Conservation (phyloP, 2,797 vertebrate genomes). For the Scyliorhinus canicula region DNA sequence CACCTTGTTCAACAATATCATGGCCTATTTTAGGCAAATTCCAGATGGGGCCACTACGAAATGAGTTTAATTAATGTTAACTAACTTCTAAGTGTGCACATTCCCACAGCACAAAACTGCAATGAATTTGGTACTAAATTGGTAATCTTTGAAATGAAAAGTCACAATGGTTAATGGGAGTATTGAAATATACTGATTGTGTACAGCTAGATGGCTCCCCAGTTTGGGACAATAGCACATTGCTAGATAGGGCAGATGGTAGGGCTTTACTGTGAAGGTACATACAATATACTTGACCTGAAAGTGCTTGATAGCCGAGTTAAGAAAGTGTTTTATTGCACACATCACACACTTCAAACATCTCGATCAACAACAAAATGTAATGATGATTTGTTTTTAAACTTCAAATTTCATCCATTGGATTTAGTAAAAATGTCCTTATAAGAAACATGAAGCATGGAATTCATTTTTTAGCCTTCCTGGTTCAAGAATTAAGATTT, state of each 20-base stretch:
- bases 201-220: neutral
- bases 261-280: too few relatives aligned
- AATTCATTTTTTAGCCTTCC: neutral
- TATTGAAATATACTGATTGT: neutral
- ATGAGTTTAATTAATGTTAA: neutral
- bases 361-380: neutral
- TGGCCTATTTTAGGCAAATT: neutral
- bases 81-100: neutral
- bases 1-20: neutral
- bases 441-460: neutral
- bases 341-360: neutral
- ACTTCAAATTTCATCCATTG: neutral
- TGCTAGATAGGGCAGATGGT: neutral
- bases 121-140: neutral
- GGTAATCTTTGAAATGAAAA: neutral
- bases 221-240: neutral
- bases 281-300: neutral
- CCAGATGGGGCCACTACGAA: neutral
- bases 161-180: neutral
- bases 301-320: neutral
- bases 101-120: neutral
- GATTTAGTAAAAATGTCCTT: neutral
- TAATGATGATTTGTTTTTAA: neutral
- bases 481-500: neutral
- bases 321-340: neutral